phyloP scores from a whole-genome alignment of 1,140 invertebrate genomes.

The Hydropsyche tenuis region DNA sequence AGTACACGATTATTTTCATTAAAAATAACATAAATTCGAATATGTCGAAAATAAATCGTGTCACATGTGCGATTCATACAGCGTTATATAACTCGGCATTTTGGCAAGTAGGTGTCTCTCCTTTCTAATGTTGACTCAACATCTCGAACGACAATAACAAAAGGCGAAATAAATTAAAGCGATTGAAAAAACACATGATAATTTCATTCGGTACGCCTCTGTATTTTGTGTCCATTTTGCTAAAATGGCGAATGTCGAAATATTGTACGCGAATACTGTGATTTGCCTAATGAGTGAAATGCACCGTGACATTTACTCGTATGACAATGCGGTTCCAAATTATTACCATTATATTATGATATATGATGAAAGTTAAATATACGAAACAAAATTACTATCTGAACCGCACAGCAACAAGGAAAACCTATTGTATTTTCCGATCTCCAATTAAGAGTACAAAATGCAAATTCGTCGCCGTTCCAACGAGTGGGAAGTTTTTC shows the following conservation, averaged over 20 bases:
- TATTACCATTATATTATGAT: too few species aligned
- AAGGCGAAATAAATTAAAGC: not conserved
- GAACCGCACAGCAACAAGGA: too few species aligned
- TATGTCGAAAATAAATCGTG: not conserved
- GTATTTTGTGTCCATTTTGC: not conserved
- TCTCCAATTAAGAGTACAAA: too few species aligned
- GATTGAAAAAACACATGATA: not conserved
- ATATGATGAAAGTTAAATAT: too few species aligned
- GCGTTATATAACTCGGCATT: not conserved
- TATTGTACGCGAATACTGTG: not conserved
- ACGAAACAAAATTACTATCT: too few species aligned
- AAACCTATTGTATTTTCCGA: too few species aligned
- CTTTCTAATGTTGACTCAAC: slow-evolving; percentile 17
- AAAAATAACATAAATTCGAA: not conserved
- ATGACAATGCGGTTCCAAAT: not conserved
- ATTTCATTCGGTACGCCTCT: not conserved
- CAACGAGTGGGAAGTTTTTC: too few species aligned
- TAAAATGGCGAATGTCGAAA: slow-evolving; percentile 10
- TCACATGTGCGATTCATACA: not conserved
- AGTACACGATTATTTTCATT: too few species aligned
- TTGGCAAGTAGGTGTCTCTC: not conserved
- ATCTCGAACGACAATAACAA: too few species aligned
- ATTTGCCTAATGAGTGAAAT: slow-evolving; percentile 12
- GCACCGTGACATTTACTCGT: not conserved
- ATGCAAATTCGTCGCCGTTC: too few species aligned